Conservation (phyloP, 2,797 vertebrate species). For the Moxostoma hubbsi region DNA sequence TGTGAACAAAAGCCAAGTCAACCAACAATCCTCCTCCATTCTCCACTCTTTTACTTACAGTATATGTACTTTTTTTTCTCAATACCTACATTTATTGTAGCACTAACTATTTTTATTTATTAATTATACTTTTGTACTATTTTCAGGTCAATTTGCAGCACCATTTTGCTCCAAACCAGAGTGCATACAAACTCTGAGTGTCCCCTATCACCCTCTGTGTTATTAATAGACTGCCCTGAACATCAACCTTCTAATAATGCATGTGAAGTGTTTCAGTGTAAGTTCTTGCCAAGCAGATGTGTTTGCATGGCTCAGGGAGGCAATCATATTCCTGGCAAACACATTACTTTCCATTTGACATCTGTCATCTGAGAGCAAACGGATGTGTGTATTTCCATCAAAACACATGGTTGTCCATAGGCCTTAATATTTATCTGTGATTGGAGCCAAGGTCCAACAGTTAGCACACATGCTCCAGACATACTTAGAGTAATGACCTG, state of each 20-base stretch:
- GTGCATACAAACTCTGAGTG: background rate
- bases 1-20: conserved; percentile 28
- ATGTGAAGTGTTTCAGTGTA: conserved; percentile 21
- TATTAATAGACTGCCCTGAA: conserved; percentile 49
- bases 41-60: too few species aligned
- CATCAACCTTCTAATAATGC: conserved; percentile 50
- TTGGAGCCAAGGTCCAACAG: too few species aligned
- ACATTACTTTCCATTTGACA: conserved; percentile 14
- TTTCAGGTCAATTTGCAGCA: conserved; percentile 9
- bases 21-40: background rate
- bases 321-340: conserved; percentile 24
- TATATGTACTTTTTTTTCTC: background rate
- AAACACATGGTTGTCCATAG: background rate
- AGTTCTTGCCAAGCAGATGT: conserved; percentile 39
- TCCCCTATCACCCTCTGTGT: conserved; percentile 1
- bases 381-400: conserved; percentile 12
- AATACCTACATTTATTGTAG: background rate
- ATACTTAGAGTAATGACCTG: background rate
- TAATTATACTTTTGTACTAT: background rate
- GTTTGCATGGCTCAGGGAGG: conserved; percentile 20
- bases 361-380: conserved; percentile 9
- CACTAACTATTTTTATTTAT: background rate
- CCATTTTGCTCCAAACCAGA: background rate
- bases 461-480: too few species aligned
- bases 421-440: too few species aligned